Conservation (phyloP, 2,888 invertebrate species). For the Patella caerulea region DNA sequence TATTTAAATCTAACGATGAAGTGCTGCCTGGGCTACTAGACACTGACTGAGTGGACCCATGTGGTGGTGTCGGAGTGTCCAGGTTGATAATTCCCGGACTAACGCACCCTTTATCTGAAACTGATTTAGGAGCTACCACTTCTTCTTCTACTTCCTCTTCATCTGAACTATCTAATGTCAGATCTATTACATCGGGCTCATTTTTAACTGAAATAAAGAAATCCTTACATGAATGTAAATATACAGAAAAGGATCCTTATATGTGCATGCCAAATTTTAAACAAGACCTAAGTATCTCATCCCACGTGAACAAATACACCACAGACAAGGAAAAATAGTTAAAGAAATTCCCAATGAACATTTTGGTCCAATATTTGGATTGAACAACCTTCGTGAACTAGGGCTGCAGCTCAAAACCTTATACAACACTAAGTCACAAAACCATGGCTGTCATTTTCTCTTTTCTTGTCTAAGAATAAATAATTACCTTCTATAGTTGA, state of each 20-base stretch:
- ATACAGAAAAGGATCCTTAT: no score
- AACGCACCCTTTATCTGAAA: constrained; percentile 48
- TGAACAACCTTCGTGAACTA: no score
- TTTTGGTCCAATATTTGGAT: no score
- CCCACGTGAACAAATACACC: no score
- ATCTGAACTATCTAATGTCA: constrained; percentile 64
- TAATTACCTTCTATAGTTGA: constrained; percentile 12
- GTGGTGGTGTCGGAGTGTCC: constrained; percentile 40
- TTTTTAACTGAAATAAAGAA: no score
- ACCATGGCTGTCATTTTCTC: background rate
- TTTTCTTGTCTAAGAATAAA: background rate
- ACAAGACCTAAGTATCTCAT: no score
- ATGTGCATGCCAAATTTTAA: no score
- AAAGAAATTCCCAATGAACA: no score
- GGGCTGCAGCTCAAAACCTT: no score
- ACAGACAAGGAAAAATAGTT: no score
- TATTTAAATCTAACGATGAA: constrained; percentile 33
- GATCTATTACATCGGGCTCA: constrained; percentile 58
- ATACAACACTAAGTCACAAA: no score
- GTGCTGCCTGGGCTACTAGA: constrained; percentile 31
- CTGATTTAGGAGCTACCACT: constrained; percentile 25
- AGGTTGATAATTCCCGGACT: constrained; percentile 57
- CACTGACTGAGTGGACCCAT: constrained; percentile 30
- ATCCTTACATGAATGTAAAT: no score
- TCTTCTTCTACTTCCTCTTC: constrained; percentile 51